A percentile compares a stretch with the other conserved stretches of the same genome.
phyloP scores from a whole-genome alignment of 2,113 vertebrate species.

The Steatornis caripensis region DNA sequence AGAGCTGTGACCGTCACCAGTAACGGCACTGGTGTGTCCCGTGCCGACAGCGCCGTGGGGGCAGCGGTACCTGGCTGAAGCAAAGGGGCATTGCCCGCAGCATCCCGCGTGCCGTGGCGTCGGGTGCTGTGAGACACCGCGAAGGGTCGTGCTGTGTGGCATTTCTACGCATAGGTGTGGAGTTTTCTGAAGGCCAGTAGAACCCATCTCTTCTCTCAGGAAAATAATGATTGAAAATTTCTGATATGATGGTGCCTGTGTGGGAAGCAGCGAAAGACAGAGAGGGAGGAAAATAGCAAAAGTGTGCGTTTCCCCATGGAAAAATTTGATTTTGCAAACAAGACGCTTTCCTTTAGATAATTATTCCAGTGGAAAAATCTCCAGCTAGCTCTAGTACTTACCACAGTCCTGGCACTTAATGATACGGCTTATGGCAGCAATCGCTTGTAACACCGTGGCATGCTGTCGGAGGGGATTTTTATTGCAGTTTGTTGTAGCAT shows the following conservation, averaged over 20 bases:
- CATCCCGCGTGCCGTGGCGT: fast-evolving
- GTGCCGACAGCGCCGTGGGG: fast-evolving
- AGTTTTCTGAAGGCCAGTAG: background rate
- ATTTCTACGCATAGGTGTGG: too few species aligned
- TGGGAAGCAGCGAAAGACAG: background rate
- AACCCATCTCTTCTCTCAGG: background rate
- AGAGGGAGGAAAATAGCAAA: background rate
- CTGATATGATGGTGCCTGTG: background rate
- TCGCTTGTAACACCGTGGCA: background rate
- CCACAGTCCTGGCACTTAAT: background rate
- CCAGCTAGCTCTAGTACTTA: background rate
- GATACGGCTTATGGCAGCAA: background rate
- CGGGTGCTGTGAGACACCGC: background rate
- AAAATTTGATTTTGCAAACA: background rate
- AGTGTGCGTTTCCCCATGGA: background rate
- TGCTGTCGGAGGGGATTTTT: background rate
- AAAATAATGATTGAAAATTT: background rate
- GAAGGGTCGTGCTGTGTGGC: fast-evolving
- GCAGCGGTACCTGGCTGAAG: background rate
- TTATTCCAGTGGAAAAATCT: constrained; percentile 9
- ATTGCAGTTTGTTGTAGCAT: background rate
- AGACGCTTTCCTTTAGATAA: background rate
- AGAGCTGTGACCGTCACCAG: background rate
- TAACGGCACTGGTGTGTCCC: background rate
- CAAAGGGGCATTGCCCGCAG: fast-evolving